Evolutionary conservation across 2,113 vertebrate genomes (phyloP), one percentile per base, ranked within the genome.

Genomic region (Vidua chalybeata): DNA sequence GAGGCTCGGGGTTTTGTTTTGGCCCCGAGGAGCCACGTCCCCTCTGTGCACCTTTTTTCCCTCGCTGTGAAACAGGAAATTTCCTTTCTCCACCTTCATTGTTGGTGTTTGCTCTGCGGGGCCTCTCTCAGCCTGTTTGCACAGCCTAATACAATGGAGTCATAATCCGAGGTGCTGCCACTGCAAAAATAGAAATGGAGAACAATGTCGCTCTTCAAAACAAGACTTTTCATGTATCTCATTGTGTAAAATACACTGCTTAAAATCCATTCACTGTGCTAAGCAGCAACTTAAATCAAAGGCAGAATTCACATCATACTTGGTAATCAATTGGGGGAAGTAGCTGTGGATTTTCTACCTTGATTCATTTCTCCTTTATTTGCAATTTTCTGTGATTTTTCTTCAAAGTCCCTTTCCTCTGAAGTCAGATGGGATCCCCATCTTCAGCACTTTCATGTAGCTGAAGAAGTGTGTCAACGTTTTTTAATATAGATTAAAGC

Each of bases 401-500:
- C 76, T 96, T 94, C 83, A 75, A 96, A 96, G 83, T 49, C 41
- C 22, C 56, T 85, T 86, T 90, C 63, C 73, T 92, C 92, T 93
- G 56, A 93, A 93, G 85, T 84, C 52, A 75, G 79, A 77, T 56
- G 45, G 39, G 76, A 83, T 88, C 63, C 79, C 82, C 68, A 78
- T 94, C n/a, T n/a, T n/a, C n/a, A n/a, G 12, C 31, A 41, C 79
- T 93, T 96, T 84, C 69, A 89, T 84, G 76, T 80, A 93, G 66
- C 75, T 90, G 68, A 81, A 88, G 78, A 74, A 94, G 41, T 20
- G 48, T 88, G 85, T 89, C 96, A 90, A 54, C 14, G 9, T 92
- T 92, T 81, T 87, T 71, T 75, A 80, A 51, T 54, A 81, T 6
- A 96, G 86, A 91, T 96, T 94, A 93, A 95, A 97, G 90, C 78